Conservation (phyloP, 1,140 invertebrate genomes). For the Batillaria attramentaria region DNA sequence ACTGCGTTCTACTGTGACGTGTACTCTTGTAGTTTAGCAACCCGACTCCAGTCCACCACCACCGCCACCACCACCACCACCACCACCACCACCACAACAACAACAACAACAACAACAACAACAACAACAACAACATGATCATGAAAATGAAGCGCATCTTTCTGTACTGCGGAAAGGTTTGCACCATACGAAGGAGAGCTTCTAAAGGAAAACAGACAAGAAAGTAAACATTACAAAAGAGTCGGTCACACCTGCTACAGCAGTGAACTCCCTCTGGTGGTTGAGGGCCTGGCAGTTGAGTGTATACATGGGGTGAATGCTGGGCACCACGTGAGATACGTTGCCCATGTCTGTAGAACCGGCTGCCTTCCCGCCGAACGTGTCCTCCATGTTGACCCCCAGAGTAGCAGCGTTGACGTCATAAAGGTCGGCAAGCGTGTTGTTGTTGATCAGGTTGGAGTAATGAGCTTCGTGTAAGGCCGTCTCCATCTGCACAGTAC, state of each 20-base stretch:
- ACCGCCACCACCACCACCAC: background rate
- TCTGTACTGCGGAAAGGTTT: no score
- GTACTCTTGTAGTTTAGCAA: no score
- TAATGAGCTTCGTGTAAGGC: background rate
- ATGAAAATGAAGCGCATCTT: background rate
- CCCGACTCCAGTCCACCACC: no score
- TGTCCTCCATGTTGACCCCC: conserved; percentile 31
- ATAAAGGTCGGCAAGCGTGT: conserved; percentile 45
- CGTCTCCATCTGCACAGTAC: conserved; percentile 29
- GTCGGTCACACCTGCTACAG: conserved; percentile 49
- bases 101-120: background rate
- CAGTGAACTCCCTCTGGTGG: conserved; percentile 64
- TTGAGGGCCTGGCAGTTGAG: conserved; percentile 59
- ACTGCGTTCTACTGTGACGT: no score
- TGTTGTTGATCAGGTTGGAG: conserved; percentile 51
- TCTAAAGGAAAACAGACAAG: background rate
- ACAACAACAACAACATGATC: background rate
- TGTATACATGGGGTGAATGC: conserved; percentile 67
- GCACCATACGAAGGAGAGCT: no score
- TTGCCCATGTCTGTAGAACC: conserved; percentile 69
- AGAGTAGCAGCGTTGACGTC: conserved; percentile 45
- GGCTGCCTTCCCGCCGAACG: conserved; percentile 6
- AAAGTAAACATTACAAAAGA: background rate
- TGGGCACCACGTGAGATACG: conserved; percentile 68
- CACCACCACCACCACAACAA: no score